These are phyloP conservation scores for Oreochromis mossambicus DNA, from an alignment of 2,797 vertebrate species.

Conservation along the genomic window DNA sequence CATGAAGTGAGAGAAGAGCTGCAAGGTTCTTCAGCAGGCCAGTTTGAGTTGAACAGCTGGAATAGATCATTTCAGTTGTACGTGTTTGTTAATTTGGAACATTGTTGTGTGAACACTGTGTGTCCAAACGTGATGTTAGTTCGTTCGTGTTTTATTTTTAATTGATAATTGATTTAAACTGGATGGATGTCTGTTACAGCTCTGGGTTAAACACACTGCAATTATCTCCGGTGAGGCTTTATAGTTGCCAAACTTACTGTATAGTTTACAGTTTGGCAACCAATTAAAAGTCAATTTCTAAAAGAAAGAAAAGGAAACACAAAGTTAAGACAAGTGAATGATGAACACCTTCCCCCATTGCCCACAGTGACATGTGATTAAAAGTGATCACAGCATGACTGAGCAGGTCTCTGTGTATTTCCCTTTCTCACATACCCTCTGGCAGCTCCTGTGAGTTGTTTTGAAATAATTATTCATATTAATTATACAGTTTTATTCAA, in stretches of 20 bases:
- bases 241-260: background rate
- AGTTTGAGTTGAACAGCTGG: background rate
- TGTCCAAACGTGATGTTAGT: background rate
- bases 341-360: background rate
- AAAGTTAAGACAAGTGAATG: background rate
- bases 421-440: accelerated
- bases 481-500: background rate
- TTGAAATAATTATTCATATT: background rate
- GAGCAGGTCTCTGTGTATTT: background rate
- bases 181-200: background rate
- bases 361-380: background rate
- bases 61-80: accelerated
- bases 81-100: accelerated
- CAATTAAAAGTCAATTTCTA: background rate
- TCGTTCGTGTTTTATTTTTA: accelerated
- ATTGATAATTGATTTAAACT: background rate
- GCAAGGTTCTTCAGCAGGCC: accelerated
- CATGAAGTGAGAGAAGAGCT: accelerated
- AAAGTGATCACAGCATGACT: background rate
- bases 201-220: background rate
- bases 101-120: background rate
- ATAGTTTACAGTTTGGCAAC: background rate
- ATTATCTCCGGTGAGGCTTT: background rate
- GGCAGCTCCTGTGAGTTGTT: background rate
- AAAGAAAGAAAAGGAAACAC: background rate